Evolutionary conservation across 2,888 invertebrate species (phyloP).

Genomic region (Drosophila cognata): DNA sequence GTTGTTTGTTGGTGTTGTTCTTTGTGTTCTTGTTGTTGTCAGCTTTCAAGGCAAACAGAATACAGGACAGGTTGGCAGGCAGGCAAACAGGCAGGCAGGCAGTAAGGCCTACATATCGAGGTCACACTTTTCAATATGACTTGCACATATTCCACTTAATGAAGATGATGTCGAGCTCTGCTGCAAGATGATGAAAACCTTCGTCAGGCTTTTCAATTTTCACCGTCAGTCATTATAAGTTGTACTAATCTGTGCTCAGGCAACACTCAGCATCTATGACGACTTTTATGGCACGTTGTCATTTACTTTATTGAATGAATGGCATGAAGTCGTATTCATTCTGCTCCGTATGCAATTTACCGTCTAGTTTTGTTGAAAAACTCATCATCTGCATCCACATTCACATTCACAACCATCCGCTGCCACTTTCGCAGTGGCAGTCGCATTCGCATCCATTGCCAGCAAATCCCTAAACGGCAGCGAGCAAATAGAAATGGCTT

Average conservation of each 20-base stretch:
- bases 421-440: conserved; percentile 2
- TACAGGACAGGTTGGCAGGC: conserved; percentile 9
- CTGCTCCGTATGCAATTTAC: conserved; percentile 46
- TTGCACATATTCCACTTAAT: conserved; percentile 58
- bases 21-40: conserved; percentile 36
- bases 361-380: conserved; percentile 50
- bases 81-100: conserved; percentile 4
- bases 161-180: conserved; percentile 58
- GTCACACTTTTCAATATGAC: conserved; percentile 50
- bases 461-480: conserved; percentile 60
- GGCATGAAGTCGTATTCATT: conserved; percentile 45
- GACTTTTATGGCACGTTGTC: conserved; percentile 62
- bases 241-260: conserved; percentile 49
- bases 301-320: conserved; percentile 61
- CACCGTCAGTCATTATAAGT: conserved; percentile 48
- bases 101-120: conserved; percentile 45
- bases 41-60: conserved; percentile 63
- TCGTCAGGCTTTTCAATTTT: conserved; percentile 59
- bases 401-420: background rate
- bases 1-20: conserved; percentile 5
- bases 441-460: conserved; percentile 11
- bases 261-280: conserved; percentile 22
- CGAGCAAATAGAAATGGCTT: conserved; percentile 62
- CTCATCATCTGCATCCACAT: conserved; percentile 33
- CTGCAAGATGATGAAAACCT: conserved; percentile 24